phyloP scores from a whole-genome alignment of 2,888 invertebrate genomes.

The Scaptomyza parva region DNA sequence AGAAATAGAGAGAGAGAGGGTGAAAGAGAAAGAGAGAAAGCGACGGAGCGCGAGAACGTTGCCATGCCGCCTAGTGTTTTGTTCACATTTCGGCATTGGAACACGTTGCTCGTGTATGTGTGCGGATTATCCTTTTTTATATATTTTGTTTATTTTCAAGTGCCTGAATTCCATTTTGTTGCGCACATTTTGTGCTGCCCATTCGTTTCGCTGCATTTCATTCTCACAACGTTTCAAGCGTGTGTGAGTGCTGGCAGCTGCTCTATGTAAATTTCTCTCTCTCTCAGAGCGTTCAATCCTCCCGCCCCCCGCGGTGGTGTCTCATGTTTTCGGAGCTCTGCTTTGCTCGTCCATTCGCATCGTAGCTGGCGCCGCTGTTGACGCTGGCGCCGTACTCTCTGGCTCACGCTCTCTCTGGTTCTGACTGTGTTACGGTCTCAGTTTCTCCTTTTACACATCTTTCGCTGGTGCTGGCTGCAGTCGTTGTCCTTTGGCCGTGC shows the following conservation, averaged over 20 bases:
- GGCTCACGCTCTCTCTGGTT: conserved; percentile 14
- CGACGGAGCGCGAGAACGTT: conserved; percentile 33
- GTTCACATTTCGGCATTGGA: conserved; percentile 62
- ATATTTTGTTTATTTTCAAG: conserved; percentile 75
- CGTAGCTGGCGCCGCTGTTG: conserved; percentile 57
- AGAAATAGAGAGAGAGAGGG: conserved; percentile 10
- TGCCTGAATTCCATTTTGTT: conserved; percentile 68
- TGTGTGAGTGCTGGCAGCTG: conserved; percentile 43
- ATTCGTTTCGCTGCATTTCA: conserved; percentile 81
- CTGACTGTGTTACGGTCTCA: conserved; percentile 4
- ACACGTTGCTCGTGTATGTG: conserved; percentile 27
- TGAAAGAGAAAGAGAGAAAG: conserved; percentile 11
- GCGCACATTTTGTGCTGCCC: conserved; percentile 65
- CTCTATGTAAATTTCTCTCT: conserved; percentile 56
- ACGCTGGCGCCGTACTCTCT: conserved; percentile 41
- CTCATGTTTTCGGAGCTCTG: conserved; percentile 44
- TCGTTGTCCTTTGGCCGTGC: conserved; percentile 76
- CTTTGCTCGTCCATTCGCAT: conserved; percentile 60
- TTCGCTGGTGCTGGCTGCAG: conserved; percentile 64
- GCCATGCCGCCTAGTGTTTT: conserved; percentile 65
- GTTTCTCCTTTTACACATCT: conserved; percentile 28
- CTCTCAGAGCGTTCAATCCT: conserved; percentile 26
- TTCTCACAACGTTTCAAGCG: conserved; percentile 69
- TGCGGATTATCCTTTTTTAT: conserved; percentile 76
- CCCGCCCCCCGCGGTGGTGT: conserved; percentile 28